phyloP scores from a whole-genome alignment of 2,113 vertebrate genomes.

The Seriola dumerili region DNA sequence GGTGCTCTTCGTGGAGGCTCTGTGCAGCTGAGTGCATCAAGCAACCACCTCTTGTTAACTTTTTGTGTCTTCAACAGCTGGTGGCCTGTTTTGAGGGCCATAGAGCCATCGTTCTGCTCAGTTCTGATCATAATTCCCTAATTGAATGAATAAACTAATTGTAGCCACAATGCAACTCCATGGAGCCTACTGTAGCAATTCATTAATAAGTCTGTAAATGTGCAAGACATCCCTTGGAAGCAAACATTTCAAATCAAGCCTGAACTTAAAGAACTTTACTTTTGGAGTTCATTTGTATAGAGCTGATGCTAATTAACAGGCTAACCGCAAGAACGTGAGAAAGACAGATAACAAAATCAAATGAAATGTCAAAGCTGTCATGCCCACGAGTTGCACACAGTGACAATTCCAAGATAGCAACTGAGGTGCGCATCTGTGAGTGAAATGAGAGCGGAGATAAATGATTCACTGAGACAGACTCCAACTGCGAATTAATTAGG shows the following conservation, averaged over 20 bases:
- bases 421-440: constrained; percentile 32
- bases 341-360: constrained; percentile 35
- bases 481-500: constrained; percentile 60
- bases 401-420: constrained; percentile 32
- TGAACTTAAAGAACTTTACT: not conserved
- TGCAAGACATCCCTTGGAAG: not conserved
- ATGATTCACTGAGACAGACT: constrained; percentile 53
- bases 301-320: constrained; percentile 39
- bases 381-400: not conserved
- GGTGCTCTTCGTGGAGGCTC: not conserved
- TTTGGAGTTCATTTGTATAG: not conserved
- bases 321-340: constrained; percentile 11
- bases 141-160: not conserved
- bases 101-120: not conserved
- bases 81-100: not conserved
- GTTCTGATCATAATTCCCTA: not conserved
- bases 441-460: constrained; percentile 56
- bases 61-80: constrained; percentile 3
- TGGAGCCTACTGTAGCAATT: not conserved
- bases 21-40: not conserved
- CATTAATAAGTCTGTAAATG: not conserved
- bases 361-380: constrained; percentile 47
- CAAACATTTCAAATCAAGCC: not conserved
- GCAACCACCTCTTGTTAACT: not conserved
- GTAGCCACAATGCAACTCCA: not conserved